These are phyloP conservation scores for Aporrectodea caliginosa DNA, from an alignment of 1,140 invertebrate species.

Conservation along the genomic window DNA sequence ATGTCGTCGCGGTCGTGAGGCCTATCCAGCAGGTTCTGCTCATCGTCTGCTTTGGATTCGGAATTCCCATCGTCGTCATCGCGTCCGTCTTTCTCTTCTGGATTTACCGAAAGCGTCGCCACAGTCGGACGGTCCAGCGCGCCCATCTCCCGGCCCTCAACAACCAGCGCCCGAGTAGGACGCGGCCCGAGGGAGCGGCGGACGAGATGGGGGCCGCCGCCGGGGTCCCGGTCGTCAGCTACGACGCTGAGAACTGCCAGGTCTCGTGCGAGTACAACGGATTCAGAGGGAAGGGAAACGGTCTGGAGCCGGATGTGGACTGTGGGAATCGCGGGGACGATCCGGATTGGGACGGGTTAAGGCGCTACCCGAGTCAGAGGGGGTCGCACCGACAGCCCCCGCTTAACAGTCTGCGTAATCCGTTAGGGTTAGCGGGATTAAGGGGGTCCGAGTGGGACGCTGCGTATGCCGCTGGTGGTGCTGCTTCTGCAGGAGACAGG, in stretches of 20 bases:
- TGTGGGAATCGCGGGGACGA: neutral
- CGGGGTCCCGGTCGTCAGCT: neutral
- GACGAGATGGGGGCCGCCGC: neutral
- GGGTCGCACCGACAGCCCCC: neutral
- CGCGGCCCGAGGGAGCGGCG: neutral
- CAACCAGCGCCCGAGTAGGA: neutral
- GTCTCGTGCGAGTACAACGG: neutral
- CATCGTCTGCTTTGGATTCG: neutral
- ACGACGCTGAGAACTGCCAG: neutral
- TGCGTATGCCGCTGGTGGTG: neutral
- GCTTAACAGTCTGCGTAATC: neutral
- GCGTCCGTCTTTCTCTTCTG: neutral
- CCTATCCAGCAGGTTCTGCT: neutral
- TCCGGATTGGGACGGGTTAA: neutral
- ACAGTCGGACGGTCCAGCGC: neutral
- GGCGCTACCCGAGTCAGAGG: neutral
- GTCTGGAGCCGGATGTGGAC: neutral
- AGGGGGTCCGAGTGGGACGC: neutral
- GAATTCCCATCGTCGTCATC: neutral
- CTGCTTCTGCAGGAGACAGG: no score
- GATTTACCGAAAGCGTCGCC: neutral
- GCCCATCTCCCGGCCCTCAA: neutral
- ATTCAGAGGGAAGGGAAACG: neutral
- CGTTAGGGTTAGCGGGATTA: neutral
- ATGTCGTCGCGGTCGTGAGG: neutral